Evolutionary conservation across 1,140 invertebrate genomes (phyloP), one percentile per base, ranked within the genome.

Genomic region (Manduca sexta): DNA sequence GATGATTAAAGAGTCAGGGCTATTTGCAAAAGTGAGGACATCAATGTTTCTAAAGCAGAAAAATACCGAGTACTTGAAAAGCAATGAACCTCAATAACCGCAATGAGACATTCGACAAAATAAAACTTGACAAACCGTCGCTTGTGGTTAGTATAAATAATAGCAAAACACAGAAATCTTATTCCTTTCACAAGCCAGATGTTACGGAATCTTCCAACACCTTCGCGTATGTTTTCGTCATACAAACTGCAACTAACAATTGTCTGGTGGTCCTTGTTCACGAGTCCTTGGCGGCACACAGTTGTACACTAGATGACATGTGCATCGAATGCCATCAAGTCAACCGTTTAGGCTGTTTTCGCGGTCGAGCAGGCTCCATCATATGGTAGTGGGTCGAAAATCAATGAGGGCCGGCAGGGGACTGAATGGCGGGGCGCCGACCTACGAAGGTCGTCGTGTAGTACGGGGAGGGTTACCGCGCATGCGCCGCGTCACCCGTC

Each of bases 361-460:
- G 45, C 65, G 56, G 44, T 64, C 43, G 49, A 61, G 45, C 59
- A 64, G 54, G 50, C 45, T 45, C 45, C 49, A 45, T 50, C 64
- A 73, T 70, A 63, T 69, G 69, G 58, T 42, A 44, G 45, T 53
- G 39, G 52, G 69, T 66, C 56, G 65, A 78, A 82, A 82, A 79
- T 79, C 72, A 79, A 82, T 79, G 74, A 73, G 55, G 49, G 54
- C 63, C 68, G 54, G 44, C 52, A 46, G 31, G 48, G 59, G 47
- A 60, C 51, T 79, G 67, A 74, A 78, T 78, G 75, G 70, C 68
- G 56, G 67, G 65, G 62, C 65, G 61, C 49, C 69, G 74, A 82
- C 75, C 78, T 79, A 64, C 52, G 72, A 74, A 78, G 74, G 75
- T 74, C 77, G 75, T 48, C 50, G 49, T 62, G 68, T 77, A 74